Conservation (phyloP, 2,888 invertebrate genomes). For the Ophion ventricosus region DNA sequence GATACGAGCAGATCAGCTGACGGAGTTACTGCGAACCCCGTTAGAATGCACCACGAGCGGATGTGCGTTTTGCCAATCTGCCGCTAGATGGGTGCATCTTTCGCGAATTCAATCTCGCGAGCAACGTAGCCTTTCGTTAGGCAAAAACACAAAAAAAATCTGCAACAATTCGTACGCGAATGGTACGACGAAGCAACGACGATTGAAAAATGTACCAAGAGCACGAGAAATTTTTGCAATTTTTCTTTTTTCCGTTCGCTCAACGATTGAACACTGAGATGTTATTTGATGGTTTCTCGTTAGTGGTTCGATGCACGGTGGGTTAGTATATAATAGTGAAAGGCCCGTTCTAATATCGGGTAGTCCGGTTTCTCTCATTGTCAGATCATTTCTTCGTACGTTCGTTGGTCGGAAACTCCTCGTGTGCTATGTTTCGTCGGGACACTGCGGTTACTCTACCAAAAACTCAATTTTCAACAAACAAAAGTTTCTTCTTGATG, state of each 20-base stretch:
- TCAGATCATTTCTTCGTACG: conserved; percentile 74
- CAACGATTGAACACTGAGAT: not conserved
- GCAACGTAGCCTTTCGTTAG: not conserved
- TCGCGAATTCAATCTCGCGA: not conserved
- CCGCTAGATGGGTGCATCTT: conserved; percentile 25
- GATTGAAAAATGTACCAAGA: not conserved
- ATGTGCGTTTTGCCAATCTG: not conserved
- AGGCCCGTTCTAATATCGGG: conserved; percentile 18
- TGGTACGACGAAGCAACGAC: not conserved
- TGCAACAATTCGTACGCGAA: not conserved
- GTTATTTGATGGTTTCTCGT: conserved; percentile 67
- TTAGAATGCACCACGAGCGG: conserved; percentile 15
- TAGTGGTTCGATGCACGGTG: conserved; percentile 26
- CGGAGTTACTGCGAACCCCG: not conserved
- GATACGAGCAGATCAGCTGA: not conserved
- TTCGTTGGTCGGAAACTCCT: conserved; percentile 66
- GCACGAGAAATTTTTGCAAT: not conserved
- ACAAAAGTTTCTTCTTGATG: too few species aligned
- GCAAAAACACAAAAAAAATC: not conserved
- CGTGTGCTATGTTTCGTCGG: conserved; percentile 59
- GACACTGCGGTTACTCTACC: conserved; percentile 68
- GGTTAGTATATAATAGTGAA: conserved; percentile 74
- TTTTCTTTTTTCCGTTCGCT: not conserved
- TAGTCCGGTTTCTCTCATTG: conserved; percentile 80
- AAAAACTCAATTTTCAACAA: too few species aligned